Conservation (phyloP, 1,140 invertebrate genomes). For the Musca vetustissima region DNA sequence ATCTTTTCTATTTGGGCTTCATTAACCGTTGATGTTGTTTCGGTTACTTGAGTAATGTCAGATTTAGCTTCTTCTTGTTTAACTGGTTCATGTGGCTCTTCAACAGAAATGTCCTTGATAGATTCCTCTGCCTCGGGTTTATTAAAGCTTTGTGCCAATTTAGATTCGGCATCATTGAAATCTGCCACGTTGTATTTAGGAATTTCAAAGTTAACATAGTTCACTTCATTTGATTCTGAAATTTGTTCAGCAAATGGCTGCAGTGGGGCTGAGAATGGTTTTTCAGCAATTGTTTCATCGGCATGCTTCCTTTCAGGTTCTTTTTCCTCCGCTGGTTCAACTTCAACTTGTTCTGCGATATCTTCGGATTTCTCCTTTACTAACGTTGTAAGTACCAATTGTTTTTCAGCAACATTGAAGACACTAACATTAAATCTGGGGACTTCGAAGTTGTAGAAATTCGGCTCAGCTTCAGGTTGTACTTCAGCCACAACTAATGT, state of each 20-base stretch:
- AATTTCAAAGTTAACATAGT: constrained; percentile 21
- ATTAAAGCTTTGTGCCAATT: background rate
- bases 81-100: background rate
- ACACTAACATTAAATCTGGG: constrained; percentile 6
- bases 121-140: background rate
- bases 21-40: constrained; percentile 30
- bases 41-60: background rate
- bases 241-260: background rate
- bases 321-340: background rate
- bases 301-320: background rate
- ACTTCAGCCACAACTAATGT: background rate
- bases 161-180: constrained; percentile 3
- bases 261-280: background rate
- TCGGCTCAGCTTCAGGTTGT: background rate
- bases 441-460: constrained; percentile 18
- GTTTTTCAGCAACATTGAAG: background rate
- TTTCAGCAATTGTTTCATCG: background rate
- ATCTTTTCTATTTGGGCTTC: no score
- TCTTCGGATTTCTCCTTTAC: background rate
- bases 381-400: background rate
- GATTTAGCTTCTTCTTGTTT: background rate
- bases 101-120: background rate
- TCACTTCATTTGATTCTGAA: background rate
- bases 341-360: background rate
- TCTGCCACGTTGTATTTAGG: constrained; percentile 5